phyloP scores from a whole-genome alignment of 2,113 vertebrate species.

The Hirundichthys speculiger region DNA sequence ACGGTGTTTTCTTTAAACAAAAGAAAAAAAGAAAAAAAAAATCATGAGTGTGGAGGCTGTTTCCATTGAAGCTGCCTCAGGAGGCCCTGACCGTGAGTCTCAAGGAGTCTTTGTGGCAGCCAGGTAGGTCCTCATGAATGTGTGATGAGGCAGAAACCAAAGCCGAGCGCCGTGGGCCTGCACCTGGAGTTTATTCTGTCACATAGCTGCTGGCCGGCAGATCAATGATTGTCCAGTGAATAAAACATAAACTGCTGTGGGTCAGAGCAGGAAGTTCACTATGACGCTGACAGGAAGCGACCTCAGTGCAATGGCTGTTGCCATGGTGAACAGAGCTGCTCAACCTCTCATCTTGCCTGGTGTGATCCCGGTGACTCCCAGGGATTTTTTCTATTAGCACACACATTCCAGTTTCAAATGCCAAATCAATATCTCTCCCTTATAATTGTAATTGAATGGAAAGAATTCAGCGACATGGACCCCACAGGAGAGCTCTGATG shows the following conservation, averaged over 20 bases:
- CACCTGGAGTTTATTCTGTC: slow-evolving; percentile 56
- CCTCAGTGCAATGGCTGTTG: slow-evolving; percentile 35
- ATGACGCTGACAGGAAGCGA: slow-evolving; percentile 58
- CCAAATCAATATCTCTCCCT: no score
- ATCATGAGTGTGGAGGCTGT: background rate
- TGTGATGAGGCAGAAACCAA: slow-evolving; percentile 76
- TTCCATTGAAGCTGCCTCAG: background rate
- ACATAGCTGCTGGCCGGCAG: slow-evolving; percentile 57
- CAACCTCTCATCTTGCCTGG: background rate
- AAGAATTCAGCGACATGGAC: no score
- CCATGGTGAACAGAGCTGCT: slow-evolving; percentile 4
- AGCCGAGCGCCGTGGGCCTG: slow-evolving; percentile 49
- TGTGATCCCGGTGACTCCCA: slow-evolving; percentile 22
- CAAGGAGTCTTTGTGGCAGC: slow-evolving; percentile 5
- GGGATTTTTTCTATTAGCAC: background rate
- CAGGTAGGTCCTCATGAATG: slow-evolving; percentile 67
- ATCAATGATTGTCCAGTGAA: slow-evolving; percentile 73
- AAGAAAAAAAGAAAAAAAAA: background rate
- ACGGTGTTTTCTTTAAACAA: background rate
- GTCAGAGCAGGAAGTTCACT: slow-evolving; percentile 57
- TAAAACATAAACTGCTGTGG: slow-evolving; percentile 72
- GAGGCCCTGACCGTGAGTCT: slow-evolving; percentile 13
- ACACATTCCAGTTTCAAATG: no score
- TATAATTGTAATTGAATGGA: no score
- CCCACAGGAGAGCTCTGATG: no score